Evolutionary conservation across 1,140 invertebrate species (phyloP), one percentile per base, ranked within the genome.

Genomic region (Brachionus angularis): DNA sequence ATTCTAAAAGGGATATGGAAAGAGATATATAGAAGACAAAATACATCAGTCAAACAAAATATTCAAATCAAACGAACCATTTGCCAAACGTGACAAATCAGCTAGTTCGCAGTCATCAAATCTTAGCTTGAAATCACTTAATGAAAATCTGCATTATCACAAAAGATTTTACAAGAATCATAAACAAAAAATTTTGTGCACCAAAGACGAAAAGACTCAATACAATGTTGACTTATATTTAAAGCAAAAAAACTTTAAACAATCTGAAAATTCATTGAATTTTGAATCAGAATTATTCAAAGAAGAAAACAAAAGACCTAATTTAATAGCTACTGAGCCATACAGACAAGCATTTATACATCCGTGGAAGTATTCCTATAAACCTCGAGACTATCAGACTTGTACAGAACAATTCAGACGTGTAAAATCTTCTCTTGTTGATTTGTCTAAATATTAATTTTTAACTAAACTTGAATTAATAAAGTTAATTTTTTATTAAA

Each of bases 341-440:
- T 67, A 47, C 23, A 46, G 42, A 46, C 25, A 67, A 7, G 18
- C 39, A 14, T 67, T 29, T 29, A 21, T 29, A 16, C 33, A 33
- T 67, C 62, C 62, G 16, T 67, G 62, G 62, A 29, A 42, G 23
- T 67, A 67, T 29, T 67, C 62, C 18, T 67, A 67, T 23, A 67
- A 67, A 49, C 14, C 46, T 29, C 25, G 27, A 25, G 62, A 67
- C 25, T 67, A 67, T 47, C 42, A 46, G 14, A 67, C 21, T 29
- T 67, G 62, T 31, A 47, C 39, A 18, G 62, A 67, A 7, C 18
- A 46, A 10, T 67, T 67, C 12, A 67, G 34, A 49, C 62, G 62
- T 16, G 62, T 67, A 14, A 67, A 50, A 29, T 47, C 62, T 36
- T 36, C 42, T 34, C 33, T 29, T 50, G 29, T 67, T 16, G 62